These are phyloP conservation scores for Solea solea DNA, from an alignment of 2,113 vertebrate genomes.

Conservation along the genomic window DNA sequence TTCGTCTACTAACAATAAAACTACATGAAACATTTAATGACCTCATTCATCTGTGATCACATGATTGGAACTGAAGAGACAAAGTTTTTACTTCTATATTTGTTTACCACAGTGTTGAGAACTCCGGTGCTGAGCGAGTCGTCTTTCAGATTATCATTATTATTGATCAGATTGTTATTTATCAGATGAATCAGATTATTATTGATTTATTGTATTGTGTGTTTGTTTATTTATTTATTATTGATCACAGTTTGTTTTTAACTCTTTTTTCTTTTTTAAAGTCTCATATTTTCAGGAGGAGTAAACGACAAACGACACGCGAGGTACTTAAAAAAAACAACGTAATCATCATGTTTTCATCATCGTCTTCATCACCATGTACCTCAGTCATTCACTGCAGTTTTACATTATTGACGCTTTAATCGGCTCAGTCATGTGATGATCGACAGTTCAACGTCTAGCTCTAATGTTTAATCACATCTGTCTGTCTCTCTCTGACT, in stretches of 20 bases:
- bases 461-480: too few species aligned
- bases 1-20: not conserved
- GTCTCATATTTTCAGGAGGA: conserved; percentile 67
- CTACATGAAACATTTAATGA: not conserved
- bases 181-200: too few species aligned
- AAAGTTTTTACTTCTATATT: not conserved
- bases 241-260: conserved; percentile 20
- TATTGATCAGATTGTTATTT: too few species aligned
- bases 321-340: conserved; percentile 48
- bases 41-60: not conserved
- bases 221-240: too few species aligned
- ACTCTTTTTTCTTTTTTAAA: conserved; percentile 39
- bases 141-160: too few species aligned
- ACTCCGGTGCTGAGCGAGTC: too few species aligned
- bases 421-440: too few species aligned
- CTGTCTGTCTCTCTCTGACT: too few species aligned
- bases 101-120: not conserved
- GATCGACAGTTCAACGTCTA: too few species aligned
- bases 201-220: too few species aligned
- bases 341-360: conserved; percentile 9
- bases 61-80: not conserved
- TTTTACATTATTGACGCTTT: too few species aligned
- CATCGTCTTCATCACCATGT: not conserved
- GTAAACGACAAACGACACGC: conserved; percentile 43
- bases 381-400: not conserved